Percentiles rank a stretch among this genome's conserved stretches.
phyloP scores from a whole-genome alignment of 2,797 vertebrate species.

The Anisognathus igniventris region DNA sequence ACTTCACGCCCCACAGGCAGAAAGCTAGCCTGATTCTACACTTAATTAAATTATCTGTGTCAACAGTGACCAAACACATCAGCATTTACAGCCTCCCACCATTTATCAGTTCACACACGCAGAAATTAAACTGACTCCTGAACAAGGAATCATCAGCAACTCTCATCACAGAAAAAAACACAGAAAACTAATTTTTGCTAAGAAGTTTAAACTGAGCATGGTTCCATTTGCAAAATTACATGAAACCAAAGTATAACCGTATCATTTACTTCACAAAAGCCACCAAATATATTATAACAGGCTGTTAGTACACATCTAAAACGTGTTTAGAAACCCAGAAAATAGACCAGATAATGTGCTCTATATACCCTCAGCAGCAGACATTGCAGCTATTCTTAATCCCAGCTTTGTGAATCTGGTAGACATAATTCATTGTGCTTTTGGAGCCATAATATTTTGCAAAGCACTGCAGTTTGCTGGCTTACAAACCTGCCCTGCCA shows the following conservation, averaged over 20 bases:
- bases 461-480: slow-evolving; percentile 36
- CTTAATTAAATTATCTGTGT: not conserved
- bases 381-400: not conserved
- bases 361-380: not conserved
- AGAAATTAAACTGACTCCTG: not conserved
- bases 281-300: not conserved
- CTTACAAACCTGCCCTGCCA: not conserved
- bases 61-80: not conserved
- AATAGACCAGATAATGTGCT: not conserved
- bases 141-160: not conserved
- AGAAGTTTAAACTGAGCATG: not conserved
- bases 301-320: not conserved
- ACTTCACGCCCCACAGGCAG: not conserved
- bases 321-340: not conserved
- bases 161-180: not conserved
- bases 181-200: not conserved
- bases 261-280: not conserved
- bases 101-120: not conserved
- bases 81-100: not conserved
- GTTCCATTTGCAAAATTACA: not conserved
- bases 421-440: slow-evolving; percentile 3
- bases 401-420: slow-evolving; percentile 19
- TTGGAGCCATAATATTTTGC: not conserved
- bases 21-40: not conserved
- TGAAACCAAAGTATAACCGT: not conserved